Evolutionary conservation across 2,113 vertebrate species (phyloP).

Genomic region (Empidonax traillii): DNA sequence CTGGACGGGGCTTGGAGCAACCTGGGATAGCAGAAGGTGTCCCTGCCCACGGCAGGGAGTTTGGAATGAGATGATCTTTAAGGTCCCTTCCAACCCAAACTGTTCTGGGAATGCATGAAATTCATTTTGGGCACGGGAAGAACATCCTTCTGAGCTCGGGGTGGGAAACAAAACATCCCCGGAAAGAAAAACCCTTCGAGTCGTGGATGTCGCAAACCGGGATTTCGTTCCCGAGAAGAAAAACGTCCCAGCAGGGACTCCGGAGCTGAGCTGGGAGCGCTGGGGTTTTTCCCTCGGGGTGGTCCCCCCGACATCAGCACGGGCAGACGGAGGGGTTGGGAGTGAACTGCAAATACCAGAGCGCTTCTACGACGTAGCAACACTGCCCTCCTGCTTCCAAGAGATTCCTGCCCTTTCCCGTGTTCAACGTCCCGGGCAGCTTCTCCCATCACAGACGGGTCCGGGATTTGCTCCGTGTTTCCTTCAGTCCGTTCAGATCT

Average conservation of each 20-base stretch:
- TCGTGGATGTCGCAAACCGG: accelerated
- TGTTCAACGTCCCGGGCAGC: accelerated
- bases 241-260: neutral
- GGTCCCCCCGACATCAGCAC: neutral
- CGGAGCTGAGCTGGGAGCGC: neutral
- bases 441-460: neutral
- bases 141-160: neutral
- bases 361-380: neutral
- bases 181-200: neutral
- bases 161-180: accelerated
- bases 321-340: neutral
- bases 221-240: neutral
- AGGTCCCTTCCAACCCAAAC: neutral
- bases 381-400: conserved; percentile 62
- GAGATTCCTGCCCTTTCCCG: neutral
- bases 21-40: neutral
- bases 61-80: neutral
- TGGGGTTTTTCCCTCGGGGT: neutral
- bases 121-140: neutral
- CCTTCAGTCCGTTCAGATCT: neutral
- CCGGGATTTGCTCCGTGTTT: neutral
- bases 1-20: neutral
- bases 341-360: neutral
- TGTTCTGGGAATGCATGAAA: neutral
- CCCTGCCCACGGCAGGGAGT: neutral